Base-by-base conservation (phyloP, 2,113 vertebrate species). In the Strigops habroptila region DNA sequence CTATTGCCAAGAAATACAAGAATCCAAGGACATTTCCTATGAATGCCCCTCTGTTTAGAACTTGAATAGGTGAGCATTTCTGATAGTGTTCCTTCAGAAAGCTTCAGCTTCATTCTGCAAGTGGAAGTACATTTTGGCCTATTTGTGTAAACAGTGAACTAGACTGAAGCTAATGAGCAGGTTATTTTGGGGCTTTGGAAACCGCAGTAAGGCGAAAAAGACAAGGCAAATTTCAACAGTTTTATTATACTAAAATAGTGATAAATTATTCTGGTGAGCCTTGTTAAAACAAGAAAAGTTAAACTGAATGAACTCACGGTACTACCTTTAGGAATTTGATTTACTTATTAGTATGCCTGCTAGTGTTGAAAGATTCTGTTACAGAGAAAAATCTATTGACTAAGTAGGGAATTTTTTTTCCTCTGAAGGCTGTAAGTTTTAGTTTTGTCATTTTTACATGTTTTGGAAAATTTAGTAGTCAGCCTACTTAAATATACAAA, bases 141-240 rank as follows among this genome's bases (percentile, higher is more conserved):
- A 94, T 97, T 97, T 97, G 91, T 96, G 70, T 95, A 97, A 97
- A 96, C 96, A 97, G 83, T 97, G 90, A 97, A 89, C 94, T 92
- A 95, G 87, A 94, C 86, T 71, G 94, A 97, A 96, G 87, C 95
- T 98, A 98, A 98, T 52, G 82, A 98, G 96, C 94, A 97, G 93
- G 83, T 97, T 98, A 95, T 97, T 97, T 97, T 97, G 86, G 74
- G 53, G 69, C 94, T 92, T 95, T 81, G 52, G 91, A 97, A 97
- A 97, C 86, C 43, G 24, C 84, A 85, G 92, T 92, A 91, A 95
- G 73, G 84, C 88, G n/a, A 14, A 83, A 60, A 74, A 94, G 93
- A 93, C 88, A 97, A 94, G 89, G 76, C 86, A 78, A 64, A 91
- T 71, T 97, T 95, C 76, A 86, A 79, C 74, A 92, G 88, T 92